A percentile compares a stretch with the other conserved stretches of the same genome.
Conservation (phyloP, 1,140 invertebrate genomes). For the Aplysia californica region DNA sequence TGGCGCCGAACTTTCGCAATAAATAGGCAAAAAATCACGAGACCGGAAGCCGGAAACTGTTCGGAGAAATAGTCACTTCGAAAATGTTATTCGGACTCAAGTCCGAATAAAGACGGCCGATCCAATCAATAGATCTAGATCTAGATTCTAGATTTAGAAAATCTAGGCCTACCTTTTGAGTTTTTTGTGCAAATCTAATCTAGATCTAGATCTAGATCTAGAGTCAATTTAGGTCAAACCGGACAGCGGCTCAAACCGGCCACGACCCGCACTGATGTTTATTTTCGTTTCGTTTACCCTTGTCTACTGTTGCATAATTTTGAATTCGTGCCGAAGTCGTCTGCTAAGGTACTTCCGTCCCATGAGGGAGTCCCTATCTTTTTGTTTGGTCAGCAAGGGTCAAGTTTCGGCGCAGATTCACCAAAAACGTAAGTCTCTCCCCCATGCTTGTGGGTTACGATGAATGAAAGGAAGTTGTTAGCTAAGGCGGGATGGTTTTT, state of each 20-base stretch:
- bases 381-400: neutral
- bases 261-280: neutral
- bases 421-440: neutral
- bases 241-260: neutral
- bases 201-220: neutral
- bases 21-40: too few species aligned
- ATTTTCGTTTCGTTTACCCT: neutral
- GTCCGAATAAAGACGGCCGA: too few species aligned
- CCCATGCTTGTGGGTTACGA: neutral
- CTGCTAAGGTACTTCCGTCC: neutral
- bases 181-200: too few species aligned
- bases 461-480: neutral
- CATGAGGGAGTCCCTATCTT: neutral
- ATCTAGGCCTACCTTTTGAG: too few species aligned
- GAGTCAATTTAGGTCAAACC: neutral
- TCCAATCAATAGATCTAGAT: too few species aligned
- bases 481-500: neutral
- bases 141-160: too few species aligned
- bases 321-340: neutral
- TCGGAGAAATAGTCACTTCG: too few species aligned
- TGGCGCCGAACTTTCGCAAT: too few species aligned
- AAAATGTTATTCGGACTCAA: too few species aligned
- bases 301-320: neutral
- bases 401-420: neutral
- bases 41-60: too few species aligned